Conservation (phyloP, 2,888 invertebrate genomes). For the Allacma fusca region DNA sequence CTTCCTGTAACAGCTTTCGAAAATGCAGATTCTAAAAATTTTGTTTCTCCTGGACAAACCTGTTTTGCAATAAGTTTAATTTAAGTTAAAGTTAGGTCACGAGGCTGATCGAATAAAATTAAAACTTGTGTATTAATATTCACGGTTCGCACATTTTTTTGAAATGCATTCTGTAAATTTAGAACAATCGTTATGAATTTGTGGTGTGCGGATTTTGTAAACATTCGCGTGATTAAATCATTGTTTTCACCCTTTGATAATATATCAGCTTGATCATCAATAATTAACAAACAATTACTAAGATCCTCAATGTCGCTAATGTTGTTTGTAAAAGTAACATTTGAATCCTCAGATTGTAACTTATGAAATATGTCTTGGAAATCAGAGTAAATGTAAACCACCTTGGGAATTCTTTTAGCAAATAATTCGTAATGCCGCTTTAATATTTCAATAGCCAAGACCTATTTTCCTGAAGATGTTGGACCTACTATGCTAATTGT, state of each 20-base stretch:
- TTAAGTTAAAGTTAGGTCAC: constrained; percentile 1
- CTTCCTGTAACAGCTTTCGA: neutral
- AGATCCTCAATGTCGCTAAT: too few relatives aligned
- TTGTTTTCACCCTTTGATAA: constrained; percentile 18
- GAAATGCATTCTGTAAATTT: constrained; percentile 25
- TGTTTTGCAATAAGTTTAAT: constrained; percentile 15
- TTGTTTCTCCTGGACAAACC: constrained; percentile 21
- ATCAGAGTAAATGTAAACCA: constrained; percentile 30
- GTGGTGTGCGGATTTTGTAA: constrained; percentile 23
- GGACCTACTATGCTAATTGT: too few relatives aligned
- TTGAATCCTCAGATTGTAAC: neutral
- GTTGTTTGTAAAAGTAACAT: neutral
- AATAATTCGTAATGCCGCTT: neutral
- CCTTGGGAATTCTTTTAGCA: neutral
- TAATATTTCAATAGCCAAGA: neutral
- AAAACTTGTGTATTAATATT: constrained; percentile 16
- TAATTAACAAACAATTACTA: too few relatives aligned
- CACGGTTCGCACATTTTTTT: neutral
- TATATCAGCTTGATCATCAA: too few relatives aligned
- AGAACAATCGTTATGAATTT: neutral
- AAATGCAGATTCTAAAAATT: constrained; percentile 18
- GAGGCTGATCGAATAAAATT: constrained; percentile 14
- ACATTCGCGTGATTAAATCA: neutral
- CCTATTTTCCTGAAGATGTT: too few relatives aligned
- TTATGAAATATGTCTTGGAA: constrained; percentile 20